Percentiles rank a stretch among this genome's conserved stretches.
These are phyloP conservation scores for Istiophorus platypterus DNA, from an alignment of 2,113 vertebrate genomes.

Conservation along the genomic window DNA sequence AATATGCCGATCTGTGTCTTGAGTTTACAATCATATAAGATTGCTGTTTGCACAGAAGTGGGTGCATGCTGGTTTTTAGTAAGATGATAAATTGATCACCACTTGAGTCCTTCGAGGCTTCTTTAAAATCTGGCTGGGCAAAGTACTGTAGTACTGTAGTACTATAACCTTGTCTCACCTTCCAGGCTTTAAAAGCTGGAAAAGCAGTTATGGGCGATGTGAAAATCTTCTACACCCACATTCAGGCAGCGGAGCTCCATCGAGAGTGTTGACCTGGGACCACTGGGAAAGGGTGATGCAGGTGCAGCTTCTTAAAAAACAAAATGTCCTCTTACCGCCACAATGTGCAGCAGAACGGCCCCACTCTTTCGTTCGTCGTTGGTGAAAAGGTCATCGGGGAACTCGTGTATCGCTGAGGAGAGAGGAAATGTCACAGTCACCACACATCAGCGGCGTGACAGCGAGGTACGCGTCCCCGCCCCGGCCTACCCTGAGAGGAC, in stretches of 20 bases:
- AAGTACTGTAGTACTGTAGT: no score
- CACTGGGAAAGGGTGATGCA: not conserved
- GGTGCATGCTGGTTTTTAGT: not conserved
- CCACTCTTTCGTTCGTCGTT: slow-evolving; percentile 90
- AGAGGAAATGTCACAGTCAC: slow-evolving; percentile 70
- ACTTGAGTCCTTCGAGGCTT: not conserved
- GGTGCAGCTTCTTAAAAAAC: slow-evolving; percentile 3
- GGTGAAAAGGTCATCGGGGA: slow-evolving; percentile 94
- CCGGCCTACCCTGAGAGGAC: not conserved
- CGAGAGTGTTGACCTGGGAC: not conserved
- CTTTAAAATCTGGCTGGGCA: not conserved
- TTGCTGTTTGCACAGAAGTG: not conserved
- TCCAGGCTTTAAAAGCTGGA: not conserved
- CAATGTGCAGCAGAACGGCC: slow-evolving; percentile 91
- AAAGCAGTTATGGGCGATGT: not conserved
- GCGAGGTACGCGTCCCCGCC: slow-evolving; percentile 22
- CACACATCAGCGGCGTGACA: slow-evolving; percentile 52
- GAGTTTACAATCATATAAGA: no score
- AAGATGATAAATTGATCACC: not conserved
- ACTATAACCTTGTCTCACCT: not conserved
- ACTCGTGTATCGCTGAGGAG: slow-evolving; percentile 93
- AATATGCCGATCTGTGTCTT: no score
- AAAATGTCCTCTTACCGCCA: slow-evolving; percentile 87
- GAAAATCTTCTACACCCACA: slow-evolving; percentile 18
- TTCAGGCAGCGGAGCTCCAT: slow-evolving; percentile 4